These are phyloP conservation scores for Latheticus oryzae DNA, from an alignment of 2,888 invertebrate species.

Conservation along the genomic window DNA sequence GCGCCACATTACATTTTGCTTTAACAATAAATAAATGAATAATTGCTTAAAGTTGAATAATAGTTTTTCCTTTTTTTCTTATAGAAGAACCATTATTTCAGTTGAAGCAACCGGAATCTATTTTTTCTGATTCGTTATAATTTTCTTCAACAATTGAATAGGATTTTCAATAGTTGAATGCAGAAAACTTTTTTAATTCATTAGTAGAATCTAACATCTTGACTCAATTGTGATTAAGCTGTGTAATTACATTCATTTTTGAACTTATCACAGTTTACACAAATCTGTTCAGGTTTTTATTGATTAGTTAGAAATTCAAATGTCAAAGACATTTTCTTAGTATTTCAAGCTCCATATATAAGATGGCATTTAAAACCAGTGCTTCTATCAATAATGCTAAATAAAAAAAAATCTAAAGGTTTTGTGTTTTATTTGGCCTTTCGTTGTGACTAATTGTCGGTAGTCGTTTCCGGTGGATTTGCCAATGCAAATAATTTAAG, in stretches of 20 bases:
- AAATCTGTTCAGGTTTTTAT: conserved; percentile 8
- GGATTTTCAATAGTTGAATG: too few relatives aligned
- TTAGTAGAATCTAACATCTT: conserved; percentile 1
- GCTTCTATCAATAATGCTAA: conserved; percentile 9
- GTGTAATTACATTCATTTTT: conserved; percentile 6
- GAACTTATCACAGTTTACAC: conserved; percentile 2
- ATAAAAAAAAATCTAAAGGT: too few relatives aligned
- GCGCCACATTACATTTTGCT: too few relatives aligned
- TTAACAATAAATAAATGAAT: too few relatives aligned
- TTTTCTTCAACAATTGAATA: too few relatives aligned
- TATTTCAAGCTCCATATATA: too few relatives aligned
- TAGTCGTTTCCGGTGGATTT: background rate
- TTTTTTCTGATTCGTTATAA: too few relatives aligned
- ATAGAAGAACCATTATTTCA: too few relatives aligned
- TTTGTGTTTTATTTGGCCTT: conserved; percentile 1
- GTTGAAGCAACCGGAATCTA: too few relatives aligned
- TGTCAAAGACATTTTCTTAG: conserved; percentile 19
- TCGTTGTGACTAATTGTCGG: conserved; percentile 13
- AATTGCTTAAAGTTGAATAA: too few relatives aligned
- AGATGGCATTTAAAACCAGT: too few relatives aligned
- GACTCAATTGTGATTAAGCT: conserved; percentile 10
- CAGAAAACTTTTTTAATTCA: conserved; percentile 16
- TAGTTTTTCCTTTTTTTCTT: too few relatives aligned
- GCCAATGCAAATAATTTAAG: conserved; percentile 27
- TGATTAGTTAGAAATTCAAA: conserved; percentile 17